These are phyloP conservation scores for Chymomyza amoena DNA, from an alignment of 2,888 invertebrate genomes.

Conservation along the genomic window DNA sequence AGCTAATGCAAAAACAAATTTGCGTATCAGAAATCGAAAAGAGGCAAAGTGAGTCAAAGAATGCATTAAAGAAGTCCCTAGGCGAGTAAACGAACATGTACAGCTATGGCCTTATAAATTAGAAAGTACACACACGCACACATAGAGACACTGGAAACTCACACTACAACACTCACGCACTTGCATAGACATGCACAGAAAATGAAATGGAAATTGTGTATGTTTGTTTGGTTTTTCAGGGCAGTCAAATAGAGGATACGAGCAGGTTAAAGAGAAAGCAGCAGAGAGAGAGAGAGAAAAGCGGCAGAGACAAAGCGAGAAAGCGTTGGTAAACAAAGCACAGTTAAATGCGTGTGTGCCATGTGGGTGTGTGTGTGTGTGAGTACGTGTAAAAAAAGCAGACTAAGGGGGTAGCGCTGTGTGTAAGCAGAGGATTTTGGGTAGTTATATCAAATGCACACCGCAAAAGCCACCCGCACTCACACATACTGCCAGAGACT, in stretches of 20 bases:
- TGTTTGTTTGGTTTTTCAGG: constrained; percentile 53
- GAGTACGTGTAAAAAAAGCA: constrained; percentile 3
- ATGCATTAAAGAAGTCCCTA: constrained; percentile 61
- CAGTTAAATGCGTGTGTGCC: neutral
- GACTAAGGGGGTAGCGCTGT: constrained; percentile 9
- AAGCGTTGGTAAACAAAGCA: constrained; percentile 35
- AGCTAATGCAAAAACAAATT: constrained; percentile 44
- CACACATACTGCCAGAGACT: neutral
- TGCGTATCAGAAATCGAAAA: constrained; percentile 60
- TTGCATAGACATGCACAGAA: constrained; percentile 27
- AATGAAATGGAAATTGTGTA: constrained; percentile 63
- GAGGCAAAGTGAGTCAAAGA: constrained; percentile 34
- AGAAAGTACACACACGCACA: constrained; percentile 43
- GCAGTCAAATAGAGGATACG: constrained; percentile 24
- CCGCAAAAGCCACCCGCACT: constrained; percentile 24
- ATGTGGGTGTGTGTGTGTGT: neutral
- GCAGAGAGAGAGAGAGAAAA: neutral
- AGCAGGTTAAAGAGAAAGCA: constrained; percentile 3
- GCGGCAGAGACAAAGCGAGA: constrained; percentile 15
- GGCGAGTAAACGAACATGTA: constrained; percentile 56
- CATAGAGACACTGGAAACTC: neutral
- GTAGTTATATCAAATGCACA: constrained; percentile 42
- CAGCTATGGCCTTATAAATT: constrained; percentile 65
- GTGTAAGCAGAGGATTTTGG: constrained; percentile 52
- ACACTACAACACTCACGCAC: constrained; percentile 13